Percentiles rank a stretch among this genome's conserved stretches.
These are phyloP conservation scores for Lycorma delicatula DNA, from an alignment of 1,140 invertebrate species.

Conservation along the genomic window DNA sequence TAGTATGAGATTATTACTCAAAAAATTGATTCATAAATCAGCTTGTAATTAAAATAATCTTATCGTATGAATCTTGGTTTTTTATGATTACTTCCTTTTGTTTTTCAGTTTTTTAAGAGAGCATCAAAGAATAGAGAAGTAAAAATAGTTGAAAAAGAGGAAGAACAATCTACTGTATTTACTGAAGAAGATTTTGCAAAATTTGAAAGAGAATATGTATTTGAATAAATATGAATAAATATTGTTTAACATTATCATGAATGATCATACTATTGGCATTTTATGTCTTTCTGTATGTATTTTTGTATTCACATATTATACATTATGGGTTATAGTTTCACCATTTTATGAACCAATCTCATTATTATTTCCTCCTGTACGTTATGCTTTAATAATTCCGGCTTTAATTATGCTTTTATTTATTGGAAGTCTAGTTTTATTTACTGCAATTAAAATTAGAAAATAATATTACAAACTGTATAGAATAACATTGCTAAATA, in stretches of 20 bases:
- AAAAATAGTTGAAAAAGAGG: slow-evolving; percentile 28
- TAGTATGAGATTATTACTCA: too few species aligned
- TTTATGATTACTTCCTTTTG: too few species aligned
- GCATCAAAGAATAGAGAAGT: slow-evolving; percentile 14
- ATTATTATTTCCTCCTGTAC: slow-evolving; percentile 45
- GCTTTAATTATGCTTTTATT: slow-evolving; percentile 51
- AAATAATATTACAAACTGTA: too few species aligned
- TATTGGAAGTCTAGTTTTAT: slow-evolving; percentile 52
- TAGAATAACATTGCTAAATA: too few species aligned
- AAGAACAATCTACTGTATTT: slow-evolving; percentile 36
- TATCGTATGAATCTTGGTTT: too few species aligned
- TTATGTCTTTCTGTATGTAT: slow-evolving; percentile 45
- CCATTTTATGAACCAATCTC: slow-evolving; percentile 43
- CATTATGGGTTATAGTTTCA: slow-evolving; percentile 56
- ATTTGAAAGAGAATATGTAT: slow-evolving; percentile 42
- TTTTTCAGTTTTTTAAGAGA: slow-evolving; percentile 16
- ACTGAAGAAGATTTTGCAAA: slow-evolving; percentile 45
- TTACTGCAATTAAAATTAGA: slow-evolving; percentile 51
- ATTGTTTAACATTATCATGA: slow-evolving; percentile 9
- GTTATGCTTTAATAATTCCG: slow-evolving; percentile 49
- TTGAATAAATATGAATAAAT: slow-evolving; percentile 24
- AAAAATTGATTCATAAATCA: too few species aligned
- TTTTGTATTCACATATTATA: slow-evolving; percentile 49
- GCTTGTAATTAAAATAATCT: too few species aligned
- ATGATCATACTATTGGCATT: slow-evolving; percentile 40